Evolutionary conservation across 2,797 vertebrate species (phyloP), one percentile per base, ranked within the genome.

Genomic region (Atherinosoma microstoma): DNA sequence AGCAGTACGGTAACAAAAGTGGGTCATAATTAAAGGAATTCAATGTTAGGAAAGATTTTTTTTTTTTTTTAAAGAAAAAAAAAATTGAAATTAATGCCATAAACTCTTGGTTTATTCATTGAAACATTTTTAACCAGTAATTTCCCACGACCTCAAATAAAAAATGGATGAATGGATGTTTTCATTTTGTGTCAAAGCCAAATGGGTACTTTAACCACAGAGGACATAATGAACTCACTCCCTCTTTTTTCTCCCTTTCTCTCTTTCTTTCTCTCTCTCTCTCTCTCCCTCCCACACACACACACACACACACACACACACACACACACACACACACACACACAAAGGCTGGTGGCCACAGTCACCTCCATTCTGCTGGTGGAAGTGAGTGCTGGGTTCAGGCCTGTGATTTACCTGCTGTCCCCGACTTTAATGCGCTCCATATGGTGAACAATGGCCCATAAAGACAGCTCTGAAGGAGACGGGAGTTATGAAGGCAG

Each of bases 361-460:
- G 84, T 91, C 90, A 93, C 83, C 91, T 93, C 88, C 89, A 83
- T 90, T 95, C 94, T 96, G 96, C 80, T 94, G 92, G 92, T 94
- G 95, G 94, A 86, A 95, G 90, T 88, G 78, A 84, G 87, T 79
- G 87, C 75, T 27, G 49, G 75, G 91, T 88, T 62, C 87, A 90
- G 90, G 90, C 89, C 87, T 90, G 91, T 96, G 94, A 95, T 95
- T 96, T 95, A 94, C 85, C 91, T 95, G 94, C 94, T 93, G 76
- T 94, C 92, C 89, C 94, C 88, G 92, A 82, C 86, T 95, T 95
- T 97, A 96, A 97, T 94, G 92, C 89, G 90, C 95, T 96, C 95
- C 97, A 97, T 96, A 95, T 97, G 96, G 94, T 92, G 92, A 93
- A 92, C 94, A 95, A 94, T 95, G 94, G 92, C 92, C 92, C 92